Base-by-base conservation (phyloP, 2,888 invertebrate genomes). In the Amphimallon solstitiale region DNA sequence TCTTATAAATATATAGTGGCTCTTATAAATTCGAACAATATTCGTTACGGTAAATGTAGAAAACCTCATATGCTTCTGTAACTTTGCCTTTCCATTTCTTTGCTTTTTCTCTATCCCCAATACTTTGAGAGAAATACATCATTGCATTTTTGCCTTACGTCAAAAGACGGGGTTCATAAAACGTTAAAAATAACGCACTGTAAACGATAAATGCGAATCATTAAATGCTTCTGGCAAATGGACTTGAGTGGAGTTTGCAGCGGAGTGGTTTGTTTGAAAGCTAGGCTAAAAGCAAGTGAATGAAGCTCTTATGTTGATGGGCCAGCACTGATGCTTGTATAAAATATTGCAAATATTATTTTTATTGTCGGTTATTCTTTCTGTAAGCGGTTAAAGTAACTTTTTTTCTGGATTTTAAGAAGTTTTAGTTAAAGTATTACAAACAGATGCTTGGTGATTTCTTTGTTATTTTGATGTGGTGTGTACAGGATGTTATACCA, bases 221-320 rank as follows among this genome's bases (percentile, higher is more conserved):
- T 77, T 78, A 76, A 78, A 78, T 75, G 77, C 76, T 75, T 74
- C 75, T 71, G 73, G 75, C 73, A 78, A 78, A 78, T 78, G 78
- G 77, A 77, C 76, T 74, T 68, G 73, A 74, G 76, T 74, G 73
- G 74, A 75, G 75, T 77, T 77, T 76, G 74, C 75, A 75, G 73
- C 72, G 76, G 78, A 78, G 77, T 78, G 77, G 76, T 77, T 76
- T 75, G 76, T 77, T 77, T 75, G 77, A 75, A 75, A 74, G 77
- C 78, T 38, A 54, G 52, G 37, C 37, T 77, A 78, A 78, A 78
- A 79, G 78, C 78, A 73, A 72, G 71, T 71, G 76, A 78, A 78
- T 76, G 76, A 77, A 76, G 75, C 77, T 78, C 76, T 78, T 76
- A 75, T 73, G 74, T 69, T 76, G 72, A 75, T 74, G 73, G 73